Percentiles rank a stretch among this genome's conserved stretches.
These are phyloP conservation scores for Lithophane leautieri DNA, from an alignment of 2,888 invertebrate species.

Conservation along the genomic window DNA sequence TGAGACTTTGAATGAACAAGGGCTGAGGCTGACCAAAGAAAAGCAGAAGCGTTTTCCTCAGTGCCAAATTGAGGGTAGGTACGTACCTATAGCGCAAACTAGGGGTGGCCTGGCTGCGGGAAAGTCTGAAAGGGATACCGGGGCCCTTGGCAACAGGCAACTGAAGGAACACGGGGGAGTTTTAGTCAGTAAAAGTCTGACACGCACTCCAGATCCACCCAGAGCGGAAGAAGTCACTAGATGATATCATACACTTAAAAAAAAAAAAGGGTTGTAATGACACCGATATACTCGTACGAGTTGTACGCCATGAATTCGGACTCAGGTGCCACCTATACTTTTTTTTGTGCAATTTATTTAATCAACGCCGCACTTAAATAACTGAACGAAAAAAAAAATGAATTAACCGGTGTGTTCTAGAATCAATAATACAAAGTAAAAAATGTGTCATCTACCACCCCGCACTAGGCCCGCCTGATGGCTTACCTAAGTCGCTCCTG, in stretches of 20 bases:
- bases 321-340: not conserved
- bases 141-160: too few species aligned
- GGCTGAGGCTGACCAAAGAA: not conserved
- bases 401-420: not conserved
- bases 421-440: constrained; percentile 14
- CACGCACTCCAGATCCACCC: too few species aligned
- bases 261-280: too few species aligned
- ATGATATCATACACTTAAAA: too few species aligned
- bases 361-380: not conserved
- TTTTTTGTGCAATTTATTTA: not conserved
- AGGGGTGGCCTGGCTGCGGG: not conserved
- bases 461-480: constrained; percentile 7
- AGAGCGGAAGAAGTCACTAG: too few species aligned
- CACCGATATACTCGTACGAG: not conserved
- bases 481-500: constrained; percentile 3
- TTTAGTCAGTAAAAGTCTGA: too few species aligned
- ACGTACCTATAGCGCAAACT: not conserved
- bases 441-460: not conserved
- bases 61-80: not conserved
- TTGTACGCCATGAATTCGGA: not conserved
- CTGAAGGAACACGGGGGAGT: too few species aligned
- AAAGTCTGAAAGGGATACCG: too few species aligned
- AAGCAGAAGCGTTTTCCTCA: constrained; percentile 1
- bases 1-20: not conserved
- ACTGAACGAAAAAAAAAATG: not conserved